A percentile compares a stretch with the other conserved stretches of the same genome.
Evolutionary conservation across 2,888 invertebrate species (phyloP).

Genomic region (Meghimatium bilineatum): DNA sequence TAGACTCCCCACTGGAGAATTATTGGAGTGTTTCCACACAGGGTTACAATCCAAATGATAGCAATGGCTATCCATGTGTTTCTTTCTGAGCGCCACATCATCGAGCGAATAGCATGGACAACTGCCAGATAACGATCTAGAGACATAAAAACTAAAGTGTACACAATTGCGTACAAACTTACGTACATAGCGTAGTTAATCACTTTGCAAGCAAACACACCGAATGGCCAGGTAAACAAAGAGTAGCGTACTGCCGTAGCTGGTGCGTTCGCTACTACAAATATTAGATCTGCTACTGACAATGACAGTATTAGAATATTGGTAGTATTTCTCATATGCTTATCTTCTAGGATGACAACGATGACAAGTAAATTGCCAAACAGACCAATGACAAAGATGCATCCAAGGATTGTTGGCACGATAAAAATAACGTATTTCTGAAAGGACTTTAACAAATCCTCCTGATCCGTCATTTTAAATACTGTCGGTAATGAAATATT

Average conservation of each 20-base stretch:
- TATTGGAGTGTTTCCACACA: conserved; percentile 72
- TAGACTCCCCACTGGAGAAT: conserved; percentile 66
- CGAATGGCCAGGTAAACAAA: conserved; percentile 91
- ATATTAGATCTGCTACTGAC: conserved; percentile 92
- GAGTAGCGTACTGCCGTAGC: conserved; percentile 95
- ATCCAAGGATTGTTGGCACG: conserved; percentile 84
- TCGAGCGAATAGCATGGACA: conserved; percentile 92
- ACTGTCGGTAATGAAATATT: not conserved
- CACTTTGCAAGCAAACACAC: conserved; percentile 91
- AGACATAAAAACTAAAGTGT: conserved; percentile 95
- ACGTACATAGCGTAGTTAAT: conserved; percentile 94
- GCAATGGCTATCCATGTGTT: conserved; percentile 88
- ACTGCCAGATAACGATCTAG: conserved; percentile 93
- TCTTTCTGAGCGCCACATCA: conserved; percentile 88
- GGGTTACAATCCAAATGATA: conserved; percentile 88
- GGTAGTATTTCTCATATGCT: conserved; percentile 94
- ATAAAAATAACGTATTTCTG: conserved; percentile 65
- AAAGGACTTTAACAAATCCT: not conserved
- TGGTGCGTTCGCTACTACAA: conserved; percentile 94
- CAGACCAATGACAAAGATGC: conserved; percentile 91
- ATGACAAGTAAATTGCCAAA: conserved; percentile 93
- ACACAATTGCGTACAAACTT: conserved; percentile 94
- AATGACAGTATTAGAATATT: conserved; percentile 93
- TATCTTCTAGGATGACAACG: conserved; percentile 90
- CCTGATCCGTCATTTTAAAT: not conserved